A percentile compares a stretch with the other conserved stretches of the same genome.
These are phyloP conservation scores for Nothura maculosa DNA, from an alignment of 2,797 vertebrate species.

Conservation along the genomic window DNA sequence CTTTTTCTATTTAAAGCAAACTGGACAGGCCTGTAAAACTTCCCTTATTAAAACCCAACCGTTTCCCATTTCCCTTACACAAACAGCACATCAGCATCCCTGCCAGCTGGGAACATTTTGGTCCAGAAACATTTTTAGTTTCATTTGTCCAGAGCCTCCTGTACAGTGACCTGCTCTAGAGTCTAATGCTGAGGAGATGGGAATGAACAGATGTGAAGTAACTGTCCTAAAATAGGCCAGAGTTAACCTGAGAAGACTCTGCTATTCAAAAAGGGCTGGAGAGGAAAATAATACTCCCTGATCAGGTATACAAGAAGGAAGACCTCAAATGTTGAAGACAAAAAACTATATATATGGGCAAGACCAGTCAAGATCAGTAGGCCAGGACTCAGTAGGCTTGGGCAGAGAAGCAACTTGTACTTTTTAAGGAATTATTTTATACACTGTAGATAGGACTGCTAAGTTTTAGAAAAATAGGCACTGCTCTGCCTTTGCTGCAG, in stretches of 20 bases:
- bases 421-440: neutral
- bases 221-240: neutral
- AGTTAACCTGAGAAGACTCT: slow-evolving; percentile 8
- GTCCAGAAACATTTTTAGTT: neutral
- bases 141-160: neutral
- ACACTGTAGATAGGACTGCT: neutral
- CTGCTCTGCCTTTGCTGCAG: neutral
- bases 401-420: neutral
- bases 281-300: slow-evolving; percentile 24
- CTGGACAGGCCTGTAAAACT: neutral
- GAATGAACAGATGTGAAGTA: neutral
- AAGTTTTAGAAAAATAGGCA: neutral
- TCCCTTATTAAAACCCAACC: neutral
- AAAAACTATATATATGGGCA: neutral
- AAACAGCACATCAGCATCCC: neutral
- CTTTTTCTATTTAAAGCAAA: neutral
- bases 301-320: neutral
- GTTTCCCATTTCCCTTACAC: neutral
- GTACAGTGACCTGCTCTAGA: neutral
- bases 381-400: neutral
- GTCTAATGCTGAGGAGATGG: neutral
- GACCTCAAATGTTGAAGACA: neutral
- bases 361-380: neutral
- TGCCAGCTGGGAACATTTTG: neutral
- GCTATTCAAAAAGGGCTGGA: neutral